Base-by-base conservation (phyloP, 2,797 vertebrate genomes). In the Mormyrops attenuatus region DNA sequence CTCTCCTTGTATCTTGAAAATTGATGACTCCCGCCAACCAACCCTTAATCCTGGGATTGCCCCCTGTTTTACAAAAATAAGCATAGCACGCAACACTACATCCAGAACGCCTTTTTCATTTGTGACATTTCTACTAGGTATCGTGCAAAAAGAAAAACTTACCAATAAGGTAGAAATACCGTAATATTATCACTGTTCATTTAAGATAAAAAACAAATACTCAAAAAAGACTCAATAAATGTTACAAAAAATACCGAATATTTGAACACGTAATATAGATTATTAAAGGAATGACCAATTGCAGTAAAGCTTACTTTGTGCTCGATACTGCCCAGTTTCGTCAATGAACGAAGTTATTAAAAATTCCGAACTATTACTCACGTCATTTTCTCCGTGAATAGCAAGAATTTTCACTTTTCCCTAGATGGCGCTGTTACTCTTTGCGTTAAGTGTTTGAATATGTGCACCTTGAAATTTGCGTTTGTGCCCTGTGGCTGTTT, bases 371-470 rank as follows among this genome's bases (percentile, higher is more conserved):
- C 66, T 73, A 73, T 73, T 38, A 69, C 63, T 13, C 63, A 15
- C 11, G 11, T 69, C 3, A 13, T 69, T 30, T 69, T 69, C 34
- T 15, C 4, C 0, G 2, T 69, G 30, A 69, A 69, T 34, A 34
- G 66, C 11, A 69, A 34, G 11, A 34, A 15, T 69, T 38, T 69
- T 69, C 30, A 15, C 17, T 41, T 80, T 73, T 17, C 73, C 15
- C 17, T 80, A 80, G 73, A 41, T 44, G 73, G 73, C 73, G 73
- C 73, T 44, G 73, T 80, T 80, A 80, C 73, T 80, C 73, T 80
- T 80, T 80, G 38, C 38, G 17, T 44, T 80, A 44, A 38, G 7
- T 44, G 34, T 38, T 41, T 38, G 34, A 15, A 41, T 7, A 1
- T 30, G 34, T 44, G 38, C 38, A 5, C 7, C 73, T 44, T 41